These are phyloP conservation scores for Fregata magnificens DNA, from an alignment of 2,113 vertebrate species.

Conservation along the genomic window DNA sequence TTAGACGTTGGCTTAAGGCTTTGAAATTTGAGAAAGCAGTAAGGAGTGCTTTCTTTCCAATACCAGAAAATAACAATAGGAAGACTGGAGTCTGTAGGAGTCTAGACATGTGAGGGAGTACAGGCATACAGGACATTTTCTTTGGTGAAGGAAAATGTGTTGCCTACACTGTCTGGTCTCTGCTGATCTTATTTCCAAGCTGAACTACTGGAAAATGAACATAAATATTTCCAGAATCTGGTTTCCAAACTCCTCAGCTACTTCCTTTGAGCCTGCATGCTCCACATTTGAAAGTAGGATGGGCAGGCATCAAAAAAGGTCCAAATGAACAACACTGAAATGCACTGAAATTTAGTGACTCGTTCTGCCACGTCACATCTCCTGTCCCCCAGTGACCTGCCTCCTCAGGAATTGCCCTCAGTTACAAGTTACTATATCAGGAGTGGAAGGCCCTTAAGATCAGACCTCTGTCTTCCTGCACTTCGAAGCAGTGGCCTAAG, in stretches of 20 bases:
- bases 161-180: not conserved
- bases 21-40: not conserved
- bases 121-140: not conserved
- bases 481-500: not conserved
- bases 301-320: not conserved
- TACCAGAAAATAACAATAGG: not conserved
- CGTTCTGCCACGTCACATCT: not conserved
- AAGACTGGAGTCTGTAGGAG: not conserved
- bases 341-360: not conserved
- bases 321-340: not conserved
- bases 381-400: not conserved
- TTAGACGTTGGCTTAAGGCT: not conserved
- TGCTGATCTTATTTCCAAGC: not conserved
- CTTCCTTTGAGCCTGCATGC: not conserved
- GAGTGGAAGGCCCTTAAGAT: not conserved
- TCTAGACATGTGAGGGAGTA: not conserved
- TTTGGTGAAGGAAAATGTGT: not conserved
- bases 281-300: not conserved
- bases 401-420: not conserved
- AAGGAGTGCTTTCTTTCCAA: not conserved
- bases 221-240: not conserved
- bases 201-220: not conserved
- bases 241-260: not conserved
- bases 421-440: not conserved
- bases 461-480: not conserved